A percentile compares a stretch with the other conserved stretches of the same genome.
Conservation (phyloP, 2,888 invertebrate species). For the Dynastes maya region DNA sequence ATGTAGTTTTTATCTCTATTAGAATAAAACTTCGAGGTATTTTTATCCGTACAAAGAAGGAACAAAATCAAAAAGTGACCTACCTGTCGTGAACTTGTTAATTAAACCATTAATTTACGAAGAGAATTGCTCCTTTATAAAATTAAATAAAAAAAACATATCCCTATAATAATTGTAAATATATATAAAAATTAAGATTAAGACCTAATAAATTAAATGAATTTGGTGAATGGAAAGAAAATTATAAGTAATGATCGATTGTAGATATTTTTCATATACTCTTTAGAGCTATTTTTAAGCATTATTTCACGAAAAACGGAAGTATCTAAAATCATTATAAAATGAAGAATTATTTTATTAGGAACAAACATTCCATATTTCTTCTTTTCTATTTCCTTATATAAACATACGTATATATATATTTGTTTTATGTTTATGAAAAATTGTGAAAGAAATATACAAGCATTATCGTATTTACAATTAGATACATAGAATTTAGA, state of each 20-base stretch:
- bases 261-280: conserved; percentile 53
- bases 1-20: conserved; percentile 19
- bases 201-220: conserved; percentile 4
- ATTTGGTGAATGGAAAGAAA: conserved; percentile 30
- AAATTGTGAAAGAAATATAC: conserved; percentile 30
- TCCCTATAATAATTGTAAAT: conserved; percentile 48
- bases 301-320: conserved; percentile 16
- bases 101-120: conserved; percentile 17
- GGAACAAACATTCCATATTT: conserved; percentile 45
- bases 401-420: background rate
- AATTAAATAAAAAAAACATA: conserved; percentile 38
- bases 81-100: conserved; percentile 43
- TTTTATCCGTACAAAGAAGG: background rate
- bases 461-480: conserved; percentile 31
- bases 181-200: conserved; percentile 37
- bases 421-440: conserved; percentile 5
- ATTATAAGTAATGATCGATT: conserved; percentile 32
- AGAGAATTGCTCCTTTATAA: conserved; percentile 33
- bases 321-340: conserved; percentile 32
- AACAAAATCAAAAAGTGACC: conserved; percentile 26
- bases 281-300: conserved; percentile 37
- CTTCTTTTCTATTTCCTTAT: conserved; percentile 8
- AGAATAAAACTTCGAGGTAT: background rate
- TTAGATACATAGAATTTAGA: conserved; percentile 19
- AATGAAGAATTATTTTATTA: background rate